A percentile compares a stretch with the other conserved stretches of the same genome.
These are phyloP conservation scores for Polyodon spathula DNA, from an alignment of 2,113 vertebrate species.

Conservation along the genomic window DNA sequence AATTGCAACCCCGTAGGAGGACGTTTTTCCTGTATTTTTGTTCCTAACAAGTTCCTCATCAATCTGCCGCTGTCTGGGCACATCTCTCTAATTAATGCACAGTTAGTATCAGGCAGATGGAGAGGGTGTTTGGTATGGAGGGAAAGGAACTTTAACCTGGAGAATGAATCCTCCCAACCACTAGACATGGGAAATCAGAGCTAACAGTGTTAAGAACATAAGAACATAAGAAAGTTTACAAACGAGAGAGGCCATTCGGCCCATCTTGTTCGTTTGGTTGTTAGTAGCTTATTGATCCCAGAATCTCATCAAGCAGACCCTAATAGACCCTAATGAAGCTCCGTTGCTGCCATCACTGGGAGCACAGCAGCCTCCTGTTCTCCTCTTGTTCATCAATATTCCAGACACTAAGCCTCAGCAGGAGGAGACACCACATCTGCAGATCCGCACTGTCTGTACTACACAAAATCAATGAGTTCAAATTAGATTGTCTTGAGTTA, in stretches of 20 bases:
- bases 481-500: slow-evolving; percentile 3
- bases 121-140: background rate
- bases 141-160: background rate
- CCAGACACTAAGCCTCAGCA: background rate
- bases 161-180: background rate
- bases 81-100: background rate
- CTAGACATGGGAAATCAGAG: too few relatives aligned
- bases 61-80: background rate
- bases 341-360: too few relatives aligned
- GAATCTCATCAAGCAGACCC: background rate
- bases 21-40: background rate
- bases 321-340: too few relatives aligned
- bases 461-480: background rate
- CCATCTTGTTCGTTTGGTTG: too few relatives aligned
- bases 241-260: too few relatives aligned
- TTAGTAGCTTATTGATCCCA: background rate
- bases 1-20: too few relatives aligned
- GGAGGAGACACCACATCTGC: background rate
- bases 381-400: background rate
- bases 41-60: background rate
- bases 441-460: background rate
- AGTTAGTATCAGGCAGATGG: background rate
- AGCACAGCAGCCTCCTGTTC: background rate
- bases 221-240: too few relatives aligned
- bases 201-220: too few relatives aligned